Conservation (phyloP, 2,888 invertebrate genomes). For the Timema cristinae region DNA sequence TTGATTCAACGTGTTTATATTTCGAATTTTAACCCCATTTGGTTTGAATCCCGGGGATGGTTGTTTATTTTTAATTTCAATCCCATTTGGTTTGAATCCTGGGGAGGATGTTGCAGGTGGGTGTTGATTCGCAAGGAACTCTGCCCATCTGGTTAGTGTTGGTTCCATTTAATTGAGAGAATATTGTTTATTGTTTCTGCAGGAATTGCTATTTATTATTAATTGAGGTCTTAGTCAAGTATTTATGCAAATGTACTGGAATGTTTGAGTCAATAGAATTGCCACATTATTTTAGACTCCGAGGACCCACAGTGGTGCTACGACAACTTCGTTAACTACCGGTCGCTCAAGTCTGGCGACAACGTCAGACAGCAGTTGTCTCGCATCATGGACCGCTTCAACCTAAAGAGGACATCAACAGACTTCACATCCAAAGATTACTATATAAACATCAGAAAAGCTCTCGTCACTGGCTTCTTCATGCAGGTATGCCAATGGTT, state of each 20-base stretch:
- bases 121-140: too few species aligned
- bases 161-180: too few species aligned
- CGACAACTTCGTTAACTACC: constrained; percentile 98
- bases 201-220: too few species aligned
- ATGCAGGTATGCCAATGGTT: constrained; percentile 81
- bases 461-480: constrained; percentile 97
- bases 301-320: constrained; percentile 99
- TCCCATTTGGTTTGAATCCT: too few species aligned
- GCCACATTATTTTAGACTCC: constrained; percentile 64
- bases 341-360: constrained; percentile 96
- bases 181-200: too few species aligned
- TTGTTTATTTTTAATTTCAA: too few species aligned
- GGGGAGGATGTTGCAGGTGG: too few species aligned
- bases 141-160: too few species aligned
- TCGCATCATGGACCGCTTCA: constrained; percentile 97
- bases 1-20: too few species aligned
- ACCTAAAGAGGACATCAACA: constrained; percentile 88
- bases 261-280: neutral
- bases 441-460: constrained; percentile 97
- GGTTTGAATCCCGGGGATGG: too few species aligned
- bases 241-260: constrained; percentile 14
- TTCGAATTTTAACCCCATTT: too few species aligned
- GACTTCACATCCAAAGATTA: constrained; percentile 99
- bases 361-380: constrained; percentile 96
- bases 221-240: constrained; percentile 6